These are phyloP conservation scores for Diaphora mendica DNA, from an alignment of 2,888 invertebrate genomes.

Conservation along the genomic window DNA sequence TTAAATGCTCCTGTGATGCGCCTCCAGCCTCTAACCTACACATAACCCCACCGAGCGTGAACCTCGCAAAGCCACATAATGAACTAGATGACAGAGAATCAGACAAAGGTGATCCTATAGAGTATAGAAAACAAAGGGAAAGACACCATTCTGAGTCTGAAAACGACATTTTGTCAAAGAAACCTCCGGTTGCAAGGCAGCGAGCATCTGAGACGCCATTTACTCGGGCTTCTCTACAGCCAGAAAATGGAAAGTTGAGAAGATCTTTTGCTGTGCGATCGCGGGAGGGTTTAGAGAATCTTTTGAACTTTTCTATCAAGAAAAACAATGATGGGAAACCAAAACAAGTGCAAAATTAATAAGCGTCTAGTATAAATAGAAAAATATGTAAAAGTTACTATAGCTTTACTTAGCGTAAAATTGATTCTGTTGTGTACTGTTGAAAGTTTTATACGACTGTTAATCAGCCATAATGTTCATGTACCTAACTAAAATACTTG, in stretches of 20 bases:
- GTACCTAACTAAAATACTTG: slow-evolving; percentile 4
- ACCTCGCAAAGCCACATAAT: slow-evolving; percentile 41
- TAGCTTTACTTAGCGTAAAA: slow-evolving; percentile 45
- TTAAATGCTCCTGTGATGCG: slow-evolving; percentile 88
- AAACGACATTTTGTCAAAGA: slow-evolving; percentile 44
- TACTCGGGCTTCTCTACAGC: slow-evolving; percentile 61
- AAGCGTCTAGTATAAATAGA: slow-evolving; percentile 27
- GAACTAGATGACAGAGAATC: slow-evolving; percentile 47
- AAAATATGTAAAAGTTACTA: slow-evolving; percentile 23
- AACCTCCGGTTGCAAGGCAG: slow-evolving; percentile 53
- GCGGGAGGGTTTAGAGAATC: slow-evolving; percentile 79
- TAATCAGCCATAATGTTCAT: slow-evolving; percentile 24
- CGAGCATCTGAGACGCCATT: slow-evolving; percentile 73
- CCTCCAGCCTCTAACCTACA: slow-evolving; percentile 53
- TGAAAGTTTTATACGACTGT: slow-evolving; percentile 10
- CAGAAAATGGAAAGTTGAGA: slow-evolving; percentile 75
- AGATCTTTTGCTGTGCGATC: slow-evolving; percentile 81
- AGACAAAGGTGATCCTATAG: slow-evolving; percentile 58
- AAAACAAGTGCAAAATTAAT: slow-evolving; percentile 64
- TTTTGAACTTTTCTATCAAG: slow-evolving; percentile 72
- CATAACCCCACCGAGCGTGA: slow-evolving; percentile 45
- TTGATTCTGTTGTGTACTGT: slow-evolving; percentile 22
- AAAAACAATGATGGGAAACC: slow-evolving; percentile 69
- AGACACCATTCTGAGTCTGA: slow-evolving; percentile 70
- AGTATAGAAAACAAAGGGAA: slow-evolving; percentile 66